Evolutionary conservation across 2,888 invertebrate species (phyloP).

Genomic region (Hyles lineata): DNA sequence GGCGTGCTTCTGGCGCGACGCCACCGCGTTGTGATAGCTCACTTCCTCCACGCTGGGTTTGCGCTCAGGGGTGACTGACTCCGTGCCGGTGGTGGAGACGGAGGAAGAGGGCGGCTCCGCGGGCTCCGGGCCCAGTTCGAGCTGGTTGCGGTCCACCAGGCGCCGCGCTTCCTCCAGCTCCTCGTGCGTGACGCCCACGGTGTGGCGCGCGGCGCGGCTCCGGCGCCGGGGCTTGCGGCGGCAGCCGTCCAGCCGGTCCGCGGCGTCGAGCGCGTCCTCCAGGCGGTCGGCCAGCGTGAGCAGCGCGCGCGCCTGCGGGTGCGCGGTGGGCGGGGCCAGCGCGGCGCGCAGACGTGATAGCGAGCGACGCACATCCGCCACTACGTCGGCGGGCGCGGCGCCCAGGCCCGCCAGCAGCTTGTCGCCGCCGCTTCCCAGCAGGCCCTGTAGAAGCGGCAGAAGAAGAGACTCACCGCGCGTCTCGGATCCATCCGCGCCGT

Average conservation of each 20-base stretch:
- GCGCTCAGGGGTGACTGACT: constrained; percentile 64
- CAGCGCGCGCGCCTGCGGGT: constrained; percentile 85
- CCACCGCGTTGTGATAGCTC: constrained; percentile 62
- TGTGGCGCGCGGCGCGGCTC: constrained; percentile 89
- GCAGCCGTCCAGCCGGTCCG: constrained; percentile 72
- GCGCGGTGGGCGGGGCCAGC: constrained; percentile 83
- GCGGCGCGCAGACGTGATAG: constrained; percentile 90
- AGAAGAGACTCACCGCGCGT: constrained; percentile 91
- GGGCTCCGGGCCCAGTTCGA: constrained; percentile 54
- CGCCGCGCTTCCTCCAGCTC: constrained; percentile 92
- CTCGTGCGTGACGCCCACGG: constrained; percentile 92
- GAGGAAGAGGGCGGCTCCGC: constrained; percentile 66
- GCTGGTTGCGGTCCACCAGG: constrained; percentile 85
- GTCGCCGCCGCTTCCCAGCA: constrained; percentile 83
- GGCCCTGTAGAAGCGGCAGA: constrained; percentile 88
- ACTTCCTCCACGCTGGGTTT: constrained; percentile 62
- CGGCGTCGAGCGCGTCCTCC: constrained; percentile 83
- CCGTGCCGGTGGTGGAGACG: constrained; percentile 66
- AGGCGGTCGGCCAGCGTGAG: constrained; percentile 89
- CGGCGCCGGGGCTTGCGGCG: constrained; percentile 81
- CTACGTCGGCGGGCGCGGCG: constrained; percentile 85
- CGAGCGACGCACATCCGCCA: constrained; percentile 91
- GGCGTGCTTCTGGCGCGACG: constrained; percentile 57
- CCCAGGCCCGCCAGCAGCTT: constrained; percentile 74
- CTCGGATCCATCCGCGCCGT: constrained; percentile 52